These are phyloP conservation scores for Heterohyrax brucei DNA, from an alignment of 2,797 vertebrate species.

Conservation along the genomic window DNA sequence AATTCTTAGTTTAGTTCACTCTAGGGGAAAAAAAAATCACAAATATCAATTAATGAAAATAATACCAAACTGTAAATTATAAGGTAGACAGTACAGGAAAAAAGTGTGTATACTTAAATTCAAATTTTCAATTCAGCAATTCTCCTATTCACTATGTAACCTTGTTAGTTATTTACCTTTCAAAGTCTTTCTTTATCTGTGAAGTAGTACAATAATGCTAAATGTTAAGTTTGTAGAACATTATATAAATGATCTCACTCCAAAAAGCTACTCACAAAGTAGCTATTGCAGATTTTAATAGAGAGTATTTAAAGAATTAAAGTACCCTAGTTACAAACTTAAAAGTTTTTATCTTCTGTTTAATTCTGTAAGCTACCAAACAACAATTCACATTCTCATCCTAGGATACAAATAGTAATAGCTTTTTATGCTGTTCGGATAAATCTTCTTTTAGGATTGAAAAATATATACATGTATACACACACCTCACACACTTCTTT, in stretches of 20 bases:
- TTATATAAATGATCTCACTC: constrained; percentile 15
- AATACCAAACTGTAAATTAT: neutral
- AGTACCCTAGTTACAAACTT: neutral
- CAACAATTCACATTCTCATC: neutral
- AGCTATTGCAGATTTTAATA: neutral
- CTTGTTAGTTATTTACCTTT: neutral
- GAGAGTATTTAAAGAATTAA: constrained; percentile 57
- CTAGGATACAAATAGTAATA: neutral
- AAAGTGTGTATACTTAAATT: neutral
- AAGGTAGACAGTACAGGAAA: constrained; percentile 4
- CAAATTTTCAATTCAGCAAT: constrained; percentile 33
- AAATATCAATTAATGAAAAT: neutral
- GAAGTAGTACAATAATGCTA: neutral
- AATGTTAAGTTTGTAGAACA: neutral
- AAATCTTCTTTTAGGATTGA: neutral
- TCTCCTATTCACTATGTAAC: neutral
- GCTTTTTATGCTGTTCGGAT: neutral
- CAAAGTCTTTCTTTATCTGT: neutral
- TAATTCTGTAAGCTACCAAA: constrained; percentile 14
- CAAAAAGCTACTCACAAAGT: constrained; percentile 30
- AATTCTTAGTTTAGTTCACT: constrained; percentile 32
- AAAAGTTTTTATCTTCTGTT: constrained; percentile 22
- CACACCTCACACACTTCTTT: neutral
- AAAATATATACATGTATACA: rapidly evolving
- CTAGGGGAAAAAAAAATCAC: neutral